phyloP scores from a whole-genome alignment of 1,140 invertebrate species.

The Periplaneta americana region DNA sequence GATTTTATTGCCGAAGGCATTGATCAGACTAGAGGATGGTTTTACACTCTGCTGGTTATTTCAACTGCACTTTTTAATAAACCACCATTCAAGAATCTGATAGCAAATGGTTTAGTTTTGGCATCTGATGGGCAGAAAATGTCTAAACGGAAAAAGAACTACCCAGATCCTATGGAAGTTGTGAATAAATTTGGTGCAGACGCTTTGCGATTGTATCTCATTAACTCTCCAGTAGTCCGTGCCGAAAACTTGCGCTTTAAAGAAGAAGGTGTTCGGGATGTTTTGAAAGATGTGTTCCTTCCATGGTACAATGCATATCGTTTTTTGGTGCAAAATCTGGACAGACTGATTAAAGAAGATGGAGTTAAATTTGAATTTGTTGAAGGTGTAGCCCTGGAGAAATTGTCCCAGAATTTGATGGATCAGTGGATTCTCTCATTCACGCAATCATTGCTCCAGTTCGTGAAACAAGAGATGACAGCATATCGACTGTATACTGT shows the following conservation, averaged over 20 bases:
- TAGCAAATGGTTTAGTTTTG: constrained; percentile 91
- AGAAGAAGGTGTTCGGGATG: constrained; percentile 93
- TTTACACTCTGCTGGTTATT: constrained; percentile 95
- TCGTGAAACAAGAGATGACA: constrained; percentile 89
- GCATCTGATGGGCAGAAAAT: constrained; percentile 98
- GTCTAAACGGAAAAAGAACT: constrained; percentile 99
- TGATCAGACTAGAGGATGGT: constrained; percentile 99
- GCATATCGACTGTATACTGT: constrained; percentile 94
- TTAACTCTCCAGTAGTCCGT: constrained; percentile 96
- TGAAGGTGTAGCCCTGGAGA: background rate
- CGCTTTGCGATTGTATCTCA: constrained; percentile 91
- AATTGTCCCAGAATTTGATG: constrained; percentile 74
- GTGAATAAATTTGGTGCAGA: constrained; percentile 95
- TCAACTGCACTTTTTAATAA: constrained; percentile 96
- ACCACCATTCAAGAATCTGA: constrained; percentile 96
- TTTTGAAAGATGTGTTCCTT: constrained; percentile 96
- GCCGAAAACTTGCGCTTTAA: constrained; percentile 96
- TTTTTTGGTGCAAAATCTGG: constrained; percentile 89
- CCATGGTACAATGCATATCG: constrained; percentile 99
- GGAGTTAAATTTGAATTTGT: constrained; percentile 6
- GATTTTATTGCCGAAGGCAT: constrained; percentile 99
- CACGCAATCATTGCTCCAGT: constrained; percentile 82
- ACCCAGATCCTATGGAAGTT: constrained; percentile 91
- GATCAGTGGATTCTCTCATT: constrained; percentile 97
- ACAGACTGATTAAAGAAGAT: background rate